Conservation (phyloP, 2,113 vertebrate genomes). For the Oreotrochilus melanogaster region DNA sequence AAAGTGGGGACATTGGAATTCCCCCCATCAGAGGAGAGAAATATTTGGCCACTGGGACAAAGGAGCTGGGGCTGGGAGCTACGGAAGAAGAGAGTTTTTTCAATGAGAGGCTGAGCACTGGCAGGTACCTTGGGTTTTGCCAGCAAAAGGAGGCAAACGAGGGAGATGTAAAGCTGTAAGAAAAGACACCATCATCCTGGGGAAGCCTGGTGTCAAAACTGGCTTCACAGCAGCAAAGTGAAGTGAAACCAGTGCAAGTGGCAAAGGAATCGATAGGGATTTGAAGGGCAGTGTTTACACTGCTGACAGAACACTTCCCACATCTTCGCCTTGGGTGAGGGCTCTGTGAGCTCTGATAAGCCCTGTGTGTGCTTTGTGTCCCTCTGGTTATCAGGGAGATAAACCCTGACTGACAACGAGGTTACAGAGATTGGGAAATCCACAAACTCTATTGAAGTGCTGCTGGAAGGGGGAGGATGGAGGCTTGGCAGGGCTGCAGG, state of each 20-base stretch:
- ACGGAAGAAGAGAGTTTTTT: not conserved
- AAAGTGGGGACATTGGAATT: not conserved
- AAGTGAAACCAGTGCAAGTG: not conserved
- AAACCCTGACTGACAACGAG: constrained; percentile 48
- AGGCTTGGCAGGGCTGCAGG: not conserved
- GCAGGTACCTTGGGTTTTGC: fast-evolving
- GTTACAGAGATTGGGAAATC: constrained; percentile 68
- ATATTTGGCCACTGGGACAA: not conserved
- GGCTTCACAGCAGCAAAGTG: not conserved
- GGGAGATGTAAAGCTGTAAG: not conserved
- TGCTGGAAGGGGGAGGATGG: not conserved
- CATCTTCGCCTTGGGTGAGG: not conserved
- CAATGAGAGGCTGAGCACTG: not conserved
- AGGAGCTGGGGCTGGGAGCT: not conserved
- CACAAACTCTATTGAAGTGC: not conserved
- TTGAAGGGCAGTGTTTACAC: not conserved
- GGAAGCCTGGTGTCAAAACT: not conserved
- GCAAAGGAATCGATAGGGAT: not conserved
- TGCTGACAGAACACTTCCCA: constrained; percentile 44
- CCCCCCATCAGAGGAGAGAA: not conserved
- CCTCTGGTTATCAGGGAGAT: constrained; percentile 60
- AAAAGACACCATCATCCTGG: fast-evolving
- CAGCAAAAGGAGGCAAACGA: not conserved
- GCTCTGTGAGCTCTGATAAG: constrained; percentile 40
- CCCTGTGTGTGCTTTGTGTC: constrained; percentile 17